These are phyloP conservation scores for Theonella swinhoei DNA, from an alignment of 37 sponge, comb jelly and placozoan genomes.

Conservation along the genomic window DNA sequence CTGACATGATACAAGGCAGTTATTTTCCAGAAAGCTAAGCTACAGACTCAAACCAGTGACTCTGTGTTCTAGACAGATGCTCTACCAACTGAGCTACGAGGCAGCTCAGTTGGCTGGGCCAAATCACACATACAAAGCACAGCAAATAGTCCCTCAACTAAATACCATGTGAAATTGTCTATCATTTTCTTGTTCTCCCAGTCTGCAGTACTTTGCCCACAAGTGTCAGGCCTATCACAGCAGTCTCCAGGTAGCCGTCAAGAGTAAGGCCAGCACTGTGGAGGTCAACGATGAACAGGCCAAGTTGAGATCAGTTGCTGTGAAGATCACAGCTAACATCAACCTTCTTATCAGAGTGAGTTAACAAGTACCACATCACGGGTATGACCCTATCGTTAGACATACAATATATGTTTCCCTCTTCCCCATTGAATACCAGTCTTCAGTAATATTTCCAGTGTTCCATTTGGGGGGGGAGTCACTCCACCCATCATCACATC, in stretches of 20 bases:
- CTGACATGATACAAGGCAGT: too few species aligned
- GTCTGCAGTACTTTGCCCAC: constrained; percentile 76
- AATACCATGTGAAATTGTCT: not conserved
- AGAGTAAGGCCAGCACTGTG: constrained; percentile 41
- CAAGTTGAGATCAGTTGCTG: constrained; percentile 48
- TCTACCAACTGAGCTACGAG: too few species aligned
- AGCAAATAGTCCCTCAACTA: too few species aligned
- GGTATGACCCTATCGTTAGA: not conserved
- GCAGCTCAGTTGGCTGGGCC: too few species aligned
- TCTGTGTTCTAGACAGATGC: too few species aligned
- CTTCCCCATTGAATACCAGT: too few species aligned
- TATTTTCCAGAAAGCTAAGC: not conserved
- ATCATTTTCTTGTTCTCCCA: too few species aligned
- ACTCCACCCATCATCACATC: too few species aligned
- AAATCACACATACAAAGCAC: too few species aligned
- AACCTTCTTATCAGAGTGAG: constrained; percentile 52
- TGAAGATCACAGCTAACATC: constrained; percentile 73
- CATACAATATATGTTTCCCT: too few species aligned
- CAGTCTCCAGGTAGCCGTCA: constrained; percentile 50
- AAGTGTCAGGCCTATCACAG: constrained; percentile 69
- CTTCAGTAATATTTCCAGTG: too few species aligned
- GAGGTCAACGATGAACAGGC: constrained; percentile 69
- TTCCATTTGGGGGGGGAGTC: too few species aligned
- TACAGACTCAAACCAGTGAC: not conserved
- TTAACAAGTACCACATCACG: not conserved